Base-by-base conservation (phyloP, 2,797 vertebrate genomes). In the Setipinna tenuifilis region DNA sequence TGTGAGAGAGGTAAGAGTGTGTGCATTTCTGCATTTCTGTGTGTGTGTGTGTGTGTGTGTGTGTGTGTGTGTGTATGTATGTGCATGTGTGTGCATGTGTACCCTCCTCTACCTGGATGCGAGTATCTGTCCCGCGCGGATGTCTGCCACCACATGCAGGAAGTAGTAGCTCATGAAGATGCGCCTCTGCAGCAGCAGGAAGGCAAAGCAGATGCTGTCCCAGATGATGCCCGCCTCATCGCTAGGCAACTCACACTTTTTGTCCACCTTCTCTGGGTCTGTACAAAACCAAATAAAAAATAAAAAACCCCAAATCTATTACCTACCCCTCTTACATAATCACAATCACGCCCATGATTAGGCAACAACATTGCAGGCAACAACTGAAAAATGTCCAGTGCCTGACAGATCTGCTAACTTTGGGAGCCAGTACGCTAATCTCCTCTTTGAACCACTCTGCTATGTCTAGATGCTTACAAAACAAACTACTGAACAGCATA, bases 141-240 rank as follows among this genome's bases (percentile, higher is more conserved):
- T 99, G 88, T 99, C 98, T 2, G 98, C 98, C 90, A 99, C 98
- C 83, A 99, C 98, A 0, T 99, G 98, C 14, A 99, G 96, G 92
- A 99, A 99, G 93, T 99, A 99, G 93, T 99, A 99, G 91, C 98
- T 99, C 98, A 99, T 99, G 93, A 99, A 99, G 88, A 99, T 98
- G 57, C 98, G 96, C 88, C 98, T 96, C 95, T 99, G 98, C 81
- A 99, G 96, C 90, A 99, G 94, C 57, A 99, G 95, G 93, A 99
- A 99, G 83, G 97, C 97, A 71, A 99, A 99, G 92, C 98, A 99
- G 93, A 99, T 99, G 86, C 98, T 99, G 95, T 99, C 98, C 98
- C 98, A 99, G 91, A 99, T 99, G 91, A 99, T 99, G 46, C 98
- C 98, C 0, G 98, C 98, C 91, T 99, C 97, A 54, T 97, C 95